Evolutionary conservation across 2,797 vertebrate genomes (phyloP).

Genomic region (Esox masquinongy): DNA sequence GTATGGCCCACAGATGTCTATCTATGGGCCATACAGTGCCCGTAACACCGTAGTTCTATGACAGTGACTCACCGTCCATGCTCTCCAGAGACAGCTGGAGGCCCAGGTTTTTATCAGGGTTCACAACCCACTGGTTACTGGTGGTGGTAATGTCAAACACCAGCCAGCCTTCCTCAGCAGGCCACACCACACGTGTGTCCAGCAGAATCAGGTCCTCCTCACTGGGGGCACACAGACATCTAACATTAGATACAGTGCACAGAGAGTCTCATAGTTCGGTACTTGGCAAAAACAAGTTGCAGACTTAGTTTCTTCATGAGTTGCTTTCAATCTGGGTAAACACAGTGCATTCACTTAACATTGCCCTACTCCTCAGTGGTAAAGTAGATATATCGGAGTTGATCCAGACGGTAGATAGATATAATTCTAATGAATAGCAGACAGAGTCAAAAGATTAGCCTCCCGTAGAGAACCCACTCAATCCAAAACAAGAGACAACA

Average conservation of each 20-base stretch:
- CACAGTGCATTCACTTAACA: background rate
- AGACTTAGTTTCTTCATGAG: background rate
- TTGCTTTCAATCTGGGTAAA: background rate
- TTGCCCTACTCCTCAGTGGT: background rate
- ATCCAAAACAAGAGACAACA: conserved; percentile 5
- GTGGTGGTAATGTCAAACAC: conserved; percentile 92
- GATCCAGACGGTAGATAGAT: conserved; percentile 9
- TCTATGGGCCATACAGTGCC: background rate
- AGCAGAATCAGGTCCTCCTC: conserved; percentile 88
- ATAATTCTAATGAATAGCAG: background rate
- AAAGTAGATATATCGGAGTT: background rate
- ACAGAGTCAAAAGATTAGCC: background rate
- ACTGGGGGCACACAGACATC: conserved; percentile 62
- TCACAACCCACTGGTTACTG: conserved; percentile 91
- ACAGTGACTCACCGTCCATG: conserved; percentile 77
- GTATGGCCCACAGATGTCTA: background rate
- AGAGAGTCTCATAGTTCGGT: background rate
- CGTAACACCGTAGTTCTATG: background rate
- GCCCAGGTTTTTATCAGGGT: conserved; percentile 89
- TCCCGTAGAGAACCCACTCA: background rate
- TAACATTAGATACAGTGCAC: background rate
- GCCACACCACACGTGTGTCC: conserved; percentile 88
- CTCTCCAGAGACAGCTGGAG: conserved; percentile 87
- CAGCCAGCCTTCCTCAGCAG: conserved; percentile 93
- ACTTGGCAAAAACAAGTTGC: background rate